Base-by-base conservation (phyloP, 2,113 vertebrate species). In the Lepidothrix coronata region DNA sequence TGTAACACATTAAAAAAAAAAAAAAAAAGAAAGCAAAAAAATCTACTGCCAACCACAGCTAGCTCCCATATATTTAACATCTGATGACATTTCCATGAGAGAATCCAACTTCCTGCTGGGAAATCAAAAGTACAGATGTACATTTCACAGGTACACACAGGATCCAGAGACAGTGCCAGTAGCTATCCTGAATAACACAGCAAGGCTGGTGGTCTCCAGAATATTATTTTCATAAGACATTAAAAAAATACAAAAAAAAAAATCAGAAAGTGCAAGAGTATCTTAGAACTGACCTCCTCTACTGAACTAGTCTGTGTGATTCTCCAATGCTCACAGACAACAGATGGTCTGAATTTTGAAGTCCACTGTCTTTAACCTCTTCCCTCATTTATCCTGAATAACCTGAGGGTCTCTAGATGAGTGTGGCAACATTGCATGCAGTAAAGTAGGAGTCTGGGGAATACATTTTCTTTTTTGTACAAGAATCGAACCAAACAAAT, bases 131-230 rank as follows among this genome's bases (percentile, higher is more conserved):
- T 33, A 16, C n/a, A 74, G 37, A 6, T 84, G 8, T 51, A 41
- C 1, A 1, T 71, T 65, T 91, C 41, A 48, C 30, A 43, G 0
- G 0, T 51, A 52, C 19, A 51, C 14, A 27, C 3, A 59, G n/a
- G 23, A 51, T 59, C n/a, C 52, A 63, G n/a, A 75, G 28, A 21
- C 9, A 21, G 11, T 48, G 16, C 11, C 44, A 44, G 13, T 41
- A 57, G 41, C 20, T 48, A 23, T 49, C 48, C 48, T 49, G 48
- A 49, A 55, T 17, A 59, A 24, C 21, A 28, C 5, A 85, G 18
- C 12, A 70, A 82, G 35, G 18, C 27, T 66, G 23, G 39, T 35
- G 48, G 15, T 70, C 65, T 55, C 44, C 19, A 74, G 30, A 77
- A 85, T 23, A 5, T 9, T 48, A 44, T 85, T 67, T 55, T 12